Percentiles rank a stretch among this genome's conserved stretches.
Conservation (phyloP, 1,140 invertebrate species). For the Drosophila baimaii region DNA sequence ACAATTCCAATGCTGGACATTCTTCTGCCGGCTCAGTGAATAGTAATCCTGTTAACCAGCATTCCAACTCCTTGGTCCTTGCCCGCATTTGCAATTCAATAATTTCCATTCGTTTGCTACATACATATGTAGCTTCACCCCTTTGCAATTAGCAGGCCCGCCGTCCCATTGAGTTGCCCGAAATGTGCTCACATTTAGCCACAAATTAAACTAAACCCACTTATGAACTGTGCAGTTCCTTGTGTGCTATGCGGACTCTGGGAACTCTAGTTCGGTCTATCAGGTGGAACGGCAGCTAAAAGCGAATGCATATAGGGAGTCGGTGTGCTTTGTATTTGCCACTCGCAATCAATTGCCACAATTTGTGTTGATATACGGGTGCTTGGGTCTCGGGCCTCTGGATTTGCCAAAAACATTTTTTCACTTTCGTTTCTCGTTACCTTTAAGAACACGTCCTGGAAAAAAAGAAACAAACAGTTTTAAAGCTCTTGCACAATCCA, state of each 20-base stretch:
- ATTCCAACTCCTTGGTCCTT: neutral
- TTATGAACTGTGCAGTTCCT: conserved; percentile 1
- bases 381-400: neutral
- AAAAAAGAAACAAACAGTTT: conserved; percentile 15
- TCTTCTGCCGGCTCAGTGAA: conserved; percentile 28
- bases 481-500: conserved; percentile 7
- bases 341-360: conserved; percentile 60
- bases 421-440: neutral
- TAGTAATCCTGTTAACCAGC: conserved; percentile 21
- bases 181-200: conserved; percentile 36
- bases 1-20: conserved; percentile 20
- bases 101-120: conserved; percentile 36
- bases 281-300: conserved; percentile 27
- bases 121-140: neutral
- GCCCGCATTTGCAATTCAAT: conserved; percentile 39
- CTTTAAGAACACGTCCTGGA: neutral
- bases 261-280: neutral
- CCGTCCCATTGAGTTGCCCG: neutral
- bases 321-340: conserved; percentile 45
- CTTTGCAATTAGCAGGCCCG: conserved; percentile 18
- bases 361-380: conserved; percentile 40
- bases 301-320: conserved; percentile 6
- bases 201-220: conserved; percentile 53
- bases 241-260: conserved; percentile 12
- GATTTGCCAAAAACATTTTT: neutral